Evolutionary conservation across 2,888 invertebrate species (phyloP).

Genomic region (Xanthorhoe spadicearia): DNA sequence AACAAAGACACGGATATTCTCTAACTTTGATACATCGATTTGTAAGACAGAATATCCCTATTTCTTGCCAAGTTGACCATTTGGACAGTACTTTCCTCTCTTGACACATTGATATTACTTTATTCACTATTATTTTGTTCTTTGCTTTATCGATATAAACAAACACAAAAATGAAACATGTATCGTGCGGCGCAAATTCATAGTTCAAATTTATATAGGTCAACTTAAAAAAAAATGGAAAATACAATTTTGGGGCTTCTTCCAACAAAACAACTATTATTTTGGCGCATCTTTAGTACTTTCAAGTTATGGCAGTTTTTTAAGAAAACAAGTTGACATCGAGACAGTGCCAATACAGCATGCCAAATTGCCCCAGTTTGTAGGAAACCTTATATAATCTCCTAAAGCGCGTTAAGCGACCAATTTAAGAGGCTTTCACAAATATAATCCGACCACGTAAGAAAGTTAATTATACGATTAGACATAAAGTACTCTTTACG

Average conservation of each 20-base stretch:
- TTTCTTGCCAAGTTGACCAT: too few species aligned
- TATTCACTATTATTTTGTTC: too few species aligned
- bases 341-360: neutral
- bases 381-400: conserved; percentile 15
- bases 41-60: too few species aligned
- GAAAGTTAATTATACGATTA: conserved; percentile 61
- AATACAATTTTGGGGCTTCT: neutral
- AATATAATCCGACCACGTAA: conserved; percentile 52
- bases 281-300: neutral
- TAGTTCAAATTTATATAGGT: too few species aligned
- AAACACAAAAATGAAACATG: too few species aligned
- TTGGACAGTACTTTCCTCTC: too few species aligned
- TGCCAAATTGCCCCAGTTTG: neutral
- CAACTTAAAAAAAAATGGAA: too few species aligned
- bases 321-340: neutral
- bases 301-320: neutral
- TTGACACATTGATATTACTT: too few species aligned
- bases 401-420: conserved; percentile 40
- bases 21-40: too few species aligned
- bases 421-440: conserved; percentile 47
- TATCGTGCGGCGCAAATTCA: too few species aligned
- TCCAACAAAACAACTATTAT: neutral
- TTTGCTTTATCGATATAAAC: too few species aligned
- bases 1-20: too few species aligned
- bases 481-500: conserved; percentile 43